A percentile compares a stretch with the other conserved stretches of the same genome.
These are phyloP conservation scores for Drosophila greeni DNA, from an alignment of 2,888 invertebrate species.

Conservation along the genomic window DNA sequence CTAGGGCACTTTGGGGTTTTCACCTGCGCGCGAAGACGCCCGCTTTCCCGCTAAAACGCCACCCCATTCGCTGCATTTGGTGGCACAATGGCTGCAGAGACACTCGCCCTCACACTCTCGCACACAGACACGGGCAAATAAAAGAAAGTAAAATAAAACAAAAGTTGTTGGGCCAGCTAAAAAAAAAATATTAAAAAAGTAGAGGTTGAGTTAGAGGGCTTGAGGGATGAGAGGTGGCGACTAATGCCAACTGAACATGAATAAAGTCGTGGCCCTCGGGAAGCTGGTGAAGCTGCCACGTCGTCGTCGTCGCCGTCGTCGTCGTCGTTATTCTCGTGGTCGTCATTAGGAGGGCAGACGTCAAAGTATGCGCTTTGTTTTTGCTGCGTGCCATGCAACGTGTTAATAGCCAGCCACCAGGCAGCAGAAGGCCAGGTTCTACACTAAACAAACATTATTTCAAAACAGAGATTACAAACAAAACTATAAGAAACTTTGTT, in stretches of 20 bases:
- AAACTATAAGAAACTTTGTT: not conserved
- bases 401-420: constrained; percentile 65
- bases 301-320: constrained; percentile 44
- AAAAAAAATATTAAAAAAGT: constrained; percentile 16
- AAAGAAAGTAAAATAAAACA: constrained; percentile 61
- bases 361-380: constrained; percentile 65
- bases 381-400: constrained; percentile 52
- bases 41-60: constrained; percentile 4
- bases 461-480: no score
- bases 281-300: constrained; percentile 52
- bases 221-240: constrained; percentile 38
- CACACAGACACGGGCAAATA: constrained; percentile 32
- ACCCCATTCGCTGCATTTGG: constrained; percentile 43
- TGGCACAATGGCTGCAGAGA: constrained; percentile 55
- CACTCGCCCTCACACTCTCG: constrained; percentile 20
- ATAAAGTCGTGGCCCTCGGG: constrained; percentile 62
- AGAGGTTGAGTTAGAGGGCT: not conserved
- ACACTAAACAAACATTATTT: not conserved
- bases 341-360: constrained; percentile 70
- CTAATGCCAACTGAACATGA: constrained; percentile 65
- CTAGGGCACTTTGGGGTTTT: constrained; percentile 72
- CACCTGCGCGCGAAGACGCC: constrained; percentile 53
- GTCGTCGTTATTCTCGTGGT: constrained; percentile 58
- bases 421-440: constrained; percentile 4
- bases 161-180: constrained; percentile 32